A percentile compares a stretch with the other conserved stretches of the same genome.
Evolutionary conservation across 2,113 vertebrate species (phyloP).

Genomic region (Dendrocopos noguchii): DNA sequence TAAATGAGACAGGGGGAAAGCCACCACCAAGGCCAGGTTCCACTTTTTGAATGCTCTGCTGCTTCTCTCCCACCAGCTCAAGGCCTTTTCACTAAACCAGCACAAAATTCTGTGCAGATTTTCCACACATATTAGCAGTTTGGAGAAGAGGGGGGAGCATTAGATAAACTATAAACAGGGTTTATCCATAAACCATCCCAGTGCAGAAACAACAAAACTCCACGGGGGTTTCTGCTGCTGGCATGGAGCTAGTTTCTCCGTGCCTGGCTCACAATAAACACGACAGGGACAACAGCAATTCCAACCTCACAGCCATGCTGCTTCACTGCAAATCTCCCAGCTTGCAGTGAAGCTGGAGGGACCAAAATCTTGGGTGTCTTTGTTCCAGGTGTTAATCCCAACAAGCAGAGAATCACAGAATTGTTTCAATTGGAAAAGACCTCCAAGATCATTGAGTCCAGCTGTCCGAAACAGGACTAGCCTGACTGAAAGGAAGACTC

Average conservation of each 20-base stretch:
- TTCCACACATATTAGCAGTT: not conserved
- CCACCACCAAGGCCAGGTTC: not conserved
- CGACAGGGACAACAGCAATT: not conserved
- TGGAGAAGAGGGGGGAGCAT: not conserved
- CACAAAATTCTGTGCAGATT: not conserved
- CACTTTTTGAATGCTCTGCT: not conserved
- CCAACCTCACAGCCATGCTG: not conserved
- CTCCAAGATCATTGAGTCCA: no score
- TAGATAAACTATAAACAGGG: not conserved
- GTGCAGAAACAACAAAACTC: not conserved
- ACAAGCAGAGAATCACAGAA: not conserved
- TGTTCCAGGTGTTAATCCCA: not conserved
- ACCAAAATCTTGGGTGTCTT: not conserved
- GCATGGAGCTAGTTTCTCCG: not conserved
- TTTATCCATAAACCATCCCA: not conserved
- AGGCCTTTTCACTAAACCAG: not conserved
- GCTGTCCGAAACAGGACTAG: not conserved
- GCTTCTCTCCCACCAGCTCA: not conserved
- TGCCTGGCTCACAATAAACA: not conserved
- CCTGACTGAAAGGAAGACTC: not conserved
- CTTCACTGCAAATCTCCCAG: not conserved
- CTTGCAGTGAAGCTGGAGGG: not conserved
- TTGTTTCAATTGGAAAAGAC: no score
- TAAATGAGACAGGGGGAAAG: not conserved
- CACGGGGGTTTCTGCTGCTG: not conserved